phyloP scores from a whole-genome alignment of 64 coral and sea anemone genomes.

The Hydrozoanthus tunicans region DNA sequence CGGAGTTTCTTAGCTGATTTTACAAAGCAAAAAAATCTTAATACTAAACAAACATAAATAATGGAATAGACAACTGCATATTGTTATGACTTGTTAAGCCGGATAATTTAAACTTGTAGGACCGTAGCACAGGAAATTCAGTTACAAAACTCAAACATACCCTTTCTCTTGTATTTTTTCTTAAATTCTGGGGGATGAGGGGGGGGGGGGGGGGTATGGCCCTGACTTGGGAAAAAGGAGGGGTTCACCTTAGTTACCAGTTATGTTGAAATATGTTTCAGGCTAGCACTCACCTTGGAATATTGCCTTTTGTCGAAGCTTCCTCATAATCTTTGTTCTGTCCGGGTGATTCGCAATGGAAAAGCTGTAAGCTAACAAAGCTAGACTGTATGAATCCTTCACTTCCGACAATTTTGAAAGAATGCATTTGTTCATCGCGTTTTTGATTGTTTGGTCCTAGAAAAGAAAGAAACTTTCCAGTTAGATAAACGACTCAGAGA shows the following conservation, averaged over 20 bases:
- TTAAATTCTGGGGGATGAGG: not conserved
- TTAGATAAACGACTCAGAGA: not conserved
- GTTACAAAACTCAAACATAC: no score
- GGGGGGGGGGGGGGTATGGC: no score
- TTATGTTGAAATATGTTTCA: not conserved
- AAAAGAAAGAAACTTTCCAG: not conserved
- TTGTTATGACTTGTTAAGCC: no score
- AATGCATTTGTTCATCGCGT: conserved; percentile 51
- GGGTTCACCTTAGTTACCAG: not conserved
- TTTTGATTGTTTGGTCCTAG: conserved; percentile 42
- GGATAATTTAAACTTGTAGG: no score
- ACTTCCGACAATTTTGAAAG: not conserved
- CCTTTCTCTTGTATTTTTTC: not conserved
- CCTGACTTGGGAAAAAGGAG: no score
- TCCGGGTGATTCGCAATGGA: conserved; percentile 46
- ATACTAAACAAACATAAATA: no score
- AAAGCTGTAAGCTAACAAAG: conserved; percentile 65
- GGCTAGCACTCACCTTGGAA: conserved; percentile 31
- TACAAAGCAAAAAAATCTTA: no score
- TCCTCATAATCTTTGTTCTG: not conserved
- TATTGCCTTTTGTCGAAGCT: conserved; percentile 62
- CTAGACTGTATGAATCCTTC: conserved; percentile 65
- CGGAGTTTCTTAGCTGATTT: no score
- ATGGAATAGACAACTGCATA: no score
- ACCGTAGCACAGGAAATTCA: no score